A percentile compares a stretch with the other conserved stretches of the same genome.
Conservation (phyloP, 2,888 invertebrate species). For the Melieria crassipennis region DNA sequence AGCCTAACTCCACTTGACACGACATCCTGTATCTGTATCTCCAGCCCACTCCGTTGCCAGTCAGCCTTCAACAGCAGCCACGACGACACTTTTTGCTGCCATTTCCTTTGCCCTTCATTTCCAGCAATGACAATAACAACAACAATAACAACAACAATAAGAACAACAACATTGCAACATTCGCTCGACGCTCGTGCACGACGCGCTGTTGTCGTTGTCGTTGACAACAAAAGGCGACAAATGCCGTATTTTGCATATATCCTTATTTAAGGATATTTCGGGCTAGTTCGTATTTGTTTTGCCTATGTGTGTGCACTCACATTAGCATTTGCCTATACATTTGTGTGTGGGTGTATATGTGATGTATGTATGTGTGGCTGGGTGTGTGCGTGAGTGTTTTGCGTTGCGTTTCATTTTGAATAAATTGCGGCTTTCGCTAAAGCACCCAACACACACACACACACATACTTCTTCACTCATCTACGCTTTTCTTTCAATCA, state of each 20-base stretch:
- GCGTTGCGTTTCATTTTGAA: conserved; percentile 28
- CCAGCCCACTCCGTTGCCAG: background rate
- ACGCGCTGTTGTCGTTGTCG: background rate
- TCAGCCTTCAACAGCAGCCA: no score
- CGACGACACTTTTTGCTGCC: no score
- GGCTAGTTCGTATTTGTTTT: background rate
- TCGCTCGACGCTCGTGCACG: background rate
- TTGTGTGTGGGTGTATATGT: no score
- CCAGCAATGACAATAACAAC: no score
- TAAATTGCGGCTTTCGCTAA: conserved; percentile 33
- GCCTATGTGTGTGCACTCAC: background rate
- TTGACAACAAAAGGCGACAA: conserved; percentile 33
- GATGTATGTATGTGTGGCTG: no score
- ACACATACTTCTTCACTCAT: conserved; percentile 12
- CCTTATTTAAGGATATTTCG: conserved; percentile 27
- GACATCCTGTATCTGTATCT: background rate
- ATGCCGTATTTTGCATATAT: conserved; percentile 27
- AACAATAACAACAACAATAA: no score
- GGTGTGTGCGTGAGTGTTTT: background rate
- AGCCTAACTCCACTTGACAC: background rate
- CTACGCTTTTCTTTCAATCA: background rate
- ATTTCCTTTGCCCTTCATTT: no score
- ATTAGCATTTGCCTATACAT: no score
- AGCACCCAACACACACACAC: background rate
- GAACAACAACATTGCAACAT: no score